Evolutionary conservation across 1,140 invertebrate genomes (phyloP), one percentile per base, ranked within the genome.

Genomic region (Diachasmimorpha longicaudata): DNA sequence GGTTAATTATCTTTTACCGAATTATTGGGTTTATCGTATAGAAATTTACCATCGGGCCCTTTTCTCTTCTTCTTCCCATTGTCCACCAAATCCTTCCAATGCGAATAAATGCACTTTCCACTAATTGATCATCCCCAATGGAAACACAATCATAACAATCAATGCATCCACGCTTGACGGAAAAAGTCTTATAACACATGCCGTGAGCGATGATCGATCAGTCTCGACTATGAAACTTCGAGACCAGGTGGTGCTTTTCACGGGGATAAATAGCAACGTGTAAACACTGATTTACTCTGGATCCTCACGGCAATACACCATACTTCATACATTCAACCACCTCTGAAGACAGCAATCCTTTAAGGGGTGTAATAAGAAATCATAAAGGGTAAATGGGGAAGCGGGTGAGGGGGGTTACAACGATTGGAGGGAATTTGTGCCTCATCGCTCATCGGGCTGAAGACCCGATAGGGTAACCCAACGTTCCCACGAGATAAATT

Each of bases 401-500:
- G 11, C 23, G 10, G 10, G 10, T 1, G 8, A 4, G 58, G 11
- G 23, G 23, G 23, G 23, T n/a, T n/a, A n/a, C n/a, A n/a, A n/a
- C n/a, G 23, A 63, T 16, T 52, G 6, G n/a, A 25, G 19, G 14
- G 58, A 63, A 63, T 63, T 63, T 63, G 58, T 63, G 21, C 21
- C 58, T 63, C 58, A 63, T 63, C 58, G 58, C 58, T 63, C 58
- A 63, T 63, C 58, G 58, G 48, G 48, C 10, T 63, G 11, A 63
- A 63, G 58, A 63, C 48, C 48, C 14, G 11, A 63, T 23, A 63
- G 58, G 58, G 58, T 52, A 25, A 63, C 58, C 4, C 58, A 23
- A 63, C 21, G 58, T 63, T 63, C 58, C 58, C 58, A 63, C 23
- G 58, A 63, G 58, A 63, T 63, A 63, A 63, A 63, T 63, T 13